Evolutionary conservation across 2,113 vertebrate species (phyloP).

Genomic region (Zosterops hypoxanthus): DNA sequence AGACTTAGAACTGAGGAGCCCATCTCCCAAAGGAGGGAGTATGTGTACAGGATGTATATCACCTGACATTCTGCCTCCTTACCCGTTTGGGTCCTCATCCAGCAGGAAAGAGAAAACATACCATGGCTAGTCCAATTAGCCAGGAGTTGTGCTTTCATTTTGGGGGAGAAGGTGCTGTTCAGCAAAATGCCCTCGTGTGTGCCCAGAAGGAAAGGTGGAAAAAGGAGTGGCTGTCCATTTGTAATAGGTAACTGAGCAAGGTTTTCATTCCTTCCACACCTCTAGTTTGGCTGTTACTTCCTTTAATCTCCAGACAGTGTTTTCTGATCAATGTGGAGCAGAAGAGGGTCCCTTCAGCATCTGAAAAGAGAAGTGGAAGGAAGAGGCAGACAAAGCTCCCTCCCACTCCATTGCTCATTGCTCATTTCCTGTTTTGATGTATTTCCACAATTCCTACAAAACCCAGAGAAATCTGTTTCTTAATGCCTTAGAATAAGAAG

Average conservation of each 20-base stretch:
- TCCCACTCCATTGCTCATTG: background rate
- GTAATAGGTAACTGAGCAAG: background rate
- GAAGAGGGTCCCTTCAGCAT: background rate
- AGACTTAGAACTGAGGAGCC: background rate
- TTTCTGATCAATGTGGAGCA: background rate
- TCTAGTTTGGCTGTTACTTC: background rate
- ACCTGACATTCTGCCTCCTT: background rate
- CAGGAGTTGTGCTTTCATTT: background rate
- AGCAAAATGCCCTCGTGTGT: background rate
- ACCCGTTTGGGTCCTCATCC: background rate
- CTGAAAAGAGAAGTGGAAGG: background rate
- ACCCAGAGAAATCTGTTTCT: background rate
- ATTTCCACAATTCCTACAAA: background rate
- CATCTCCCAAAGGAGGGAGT: background rate
- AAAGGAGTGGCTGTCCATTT: background rate
- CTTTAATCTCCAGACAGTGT: background rate
- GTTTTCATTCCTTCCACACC: background rate
- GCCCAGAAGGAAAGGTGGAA: background rate
- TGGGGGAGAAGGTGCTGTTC: background rate
- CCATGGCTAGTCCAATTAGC: accelerated
- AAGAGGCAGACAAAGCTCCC: background rate
- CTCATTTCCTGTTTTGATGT: background rate
- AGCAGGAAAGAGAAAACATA: background rate
- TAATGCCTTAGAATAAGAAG: slow-evolving; percentile 39
- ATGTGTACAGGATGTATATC: background rate